Evolutionary conservation across 2,113 vertebrate genomes (phyloP).

Genomic region (Sminthopsis crassicaudata): DNA sequence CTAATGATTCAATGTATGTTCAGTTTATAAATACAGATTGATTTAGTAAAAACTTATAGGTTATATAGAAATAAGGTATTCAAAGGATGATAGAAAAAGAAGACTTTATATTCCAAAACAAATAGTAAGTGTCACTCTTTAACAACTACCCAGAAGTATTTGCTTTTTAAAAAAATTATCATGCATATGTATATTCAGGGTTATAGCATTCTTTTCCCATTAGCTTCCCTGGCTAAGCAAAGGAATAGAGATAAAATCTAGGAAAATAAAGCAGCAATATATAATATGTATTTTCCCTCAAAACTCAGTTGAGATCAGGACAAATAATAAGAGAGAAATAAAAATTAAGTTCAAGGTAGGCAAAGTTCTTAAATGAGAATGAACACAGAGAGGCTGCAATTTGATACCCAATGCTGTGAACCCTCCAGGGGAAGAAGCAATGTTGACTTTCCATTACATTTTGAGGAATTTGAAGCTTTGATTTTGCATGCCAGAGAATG

Average conservation of each 20-base stretch:
- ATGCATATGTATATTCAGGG: neutral
- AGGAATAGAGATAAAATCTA: slow-evolving; percentile 11
- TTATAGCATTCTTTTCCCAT: neutral
- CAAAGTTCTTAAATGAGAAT: slow-evolving; percentile 35
- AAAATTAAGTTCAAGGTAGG: slow-evolving; percentile 39
- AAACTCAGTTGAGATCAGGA: slow-evolving; percentile 28
- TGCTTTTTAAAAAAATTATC: neutral
- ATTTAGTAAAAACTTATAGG: neutral
- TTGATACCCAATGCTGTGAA: slow-evolving; percentile 38
- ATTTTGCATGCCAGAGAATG: slow-evolving; percentile 55
- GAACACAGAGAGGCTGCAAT: slow-evolving; percentile 56
- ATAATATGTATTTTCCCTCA: neutral
- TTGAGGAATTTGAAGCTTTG: slow-evolving; percentile 70
- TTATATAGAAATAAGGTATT: neutral
- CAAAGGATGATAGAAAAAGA: slow-evolving; percentile 1
- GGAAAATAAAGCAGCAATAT: neutral
- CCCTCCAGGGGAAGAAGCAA: slow-evolving; percentile 49
- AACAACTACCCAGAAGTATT: neutral
- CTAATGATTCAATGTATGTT: neutral
- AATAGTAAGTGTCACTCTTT: neutral
- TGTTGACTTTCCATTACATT: slow-evolving; percentile 68
- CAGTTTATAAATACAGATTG: neutral
- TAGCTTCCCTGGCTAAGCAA: neutral
- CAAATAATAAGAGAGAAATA: slow-evolving; percentile 43
- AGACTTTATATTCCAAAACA: neutral